A percentile compares a stretch with the other conserved stretches of the same genome.
Conservation (phyloP, 2,797 vertebrate genomes). For the Gymnoscopelus braueri region DNA sequence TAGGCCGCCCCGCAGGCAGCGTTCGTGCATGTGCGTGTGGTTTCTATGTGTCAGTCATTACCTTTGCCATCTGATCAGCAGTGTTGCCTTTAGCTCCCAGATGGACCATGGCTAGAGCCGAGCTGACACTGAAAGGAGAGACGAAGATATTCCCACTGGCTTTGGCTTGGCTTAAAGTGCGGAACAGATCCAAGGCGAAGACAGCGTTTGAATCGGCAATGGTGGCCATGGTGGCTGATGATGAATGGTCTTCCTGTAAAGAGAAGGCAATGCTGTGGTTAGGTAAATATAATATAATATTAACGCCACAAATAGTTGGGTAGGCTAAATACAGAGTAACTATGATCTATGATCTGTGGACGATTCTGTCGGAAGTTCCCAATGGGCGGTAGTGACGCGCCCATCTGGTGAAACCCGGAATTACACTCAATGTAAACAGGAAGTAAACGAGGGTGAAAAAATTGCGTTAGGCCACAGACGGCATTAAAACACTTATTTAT, state of each 20-base stretch:
- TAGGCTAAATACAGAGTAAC: too few relatives aligned
- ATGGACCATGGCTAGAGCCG: constrained; percentile 88
- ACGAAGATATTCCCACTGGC: constrained; percentile 84
- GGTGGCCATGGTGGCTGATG: constrained; percentile 83
- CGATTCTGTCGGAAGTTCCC: too few relatives aligned
- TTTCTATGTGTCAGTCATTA: constrained; percentile 46
- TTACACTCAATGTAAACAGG: too few relatives aligned
- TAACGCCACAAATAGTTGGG: neutral
- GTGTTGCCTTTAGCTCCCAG: constrained; percentile 86
- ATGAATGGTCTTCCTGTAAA: constrained; percentile 35
- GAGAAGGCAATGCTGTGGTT: too few relatives aligned
- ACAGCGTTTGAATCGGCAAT: constrained; percentile 79
- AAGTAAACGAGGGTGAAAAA: too few relatives aligned
- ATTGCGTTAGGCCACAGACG: too few relatives aligned
- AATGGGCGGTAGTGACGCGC: too few relatives aligned
- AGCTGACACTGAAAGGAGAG: constrained; percentile 88
- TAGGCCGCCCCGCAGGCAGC: too few relatives aligned
- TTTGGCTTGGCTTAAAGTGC: constrained; percentile 68
- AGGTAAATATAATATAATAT: neutral
- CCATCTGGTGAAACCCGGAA: too few relatives aligned
- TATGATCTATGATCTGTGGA: too few relatives aligned
- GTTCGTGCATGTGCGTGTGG: neutral
- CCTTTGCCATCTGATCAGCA: constrained; percentile 85
- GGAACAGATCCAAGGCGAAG: constrained; percentile 88
- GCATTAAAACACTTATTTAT: too few relatives aligned